Evolutionary conservation across 2,797 vertebrate genomes (phyloP).

Genomic region (Lutjanus campechanus): DNA sequence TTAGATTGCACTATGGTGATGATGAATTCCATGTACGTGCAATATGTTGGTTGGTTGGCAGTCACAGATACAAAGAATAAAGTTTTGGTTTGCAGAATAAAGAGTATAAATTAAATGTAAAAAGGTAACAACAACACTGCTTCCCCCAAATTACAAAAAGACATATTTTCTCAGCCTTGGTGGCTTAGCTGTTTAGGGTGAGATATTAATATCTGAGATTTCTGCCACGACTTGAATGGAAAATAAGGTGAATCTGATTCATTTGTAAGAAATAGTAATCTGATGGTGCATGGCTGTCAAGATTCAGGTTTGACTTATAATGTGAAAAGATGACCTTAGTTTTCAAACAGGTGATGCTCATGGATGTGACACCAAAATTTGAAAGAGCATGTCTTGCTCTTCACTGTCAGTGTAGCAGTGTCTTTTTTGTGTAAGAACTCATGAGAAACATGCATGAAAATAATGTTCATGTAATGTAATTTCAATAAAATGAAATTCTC

Average conservation of each 20-base stretch:
- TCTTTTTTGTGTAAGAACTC: not conserved
- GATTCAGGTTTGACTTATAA: not conserved
- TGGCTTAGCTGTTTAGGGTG: not conserved
- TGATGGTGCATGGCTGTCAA: not conserved
- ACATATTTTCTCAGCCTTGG: not conserved
- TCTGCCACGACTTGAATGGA: too few relatives aligned
- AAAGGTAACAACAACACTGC: too few relatives aligned
- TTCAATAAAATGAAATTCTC: too few relatives aligned
- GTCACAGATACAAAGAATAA: not conserved
- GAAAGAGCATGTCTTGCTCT: not conserved
- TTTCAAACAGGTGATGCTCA: too few relatives aligned
- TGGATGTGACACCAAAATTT: not conserved
- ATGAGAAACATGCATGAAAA: not conserved
- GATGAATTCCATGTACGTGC: too few relatives aligned
- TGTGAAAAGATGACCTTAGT: not conserved
- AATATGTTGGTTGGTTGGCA: not conserved
- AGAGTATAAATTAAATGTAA: not conserved
- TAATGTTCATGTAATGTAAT: not conserved
- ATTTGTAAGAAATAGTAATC: not conserved
- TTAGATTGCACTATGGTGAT: too few relatives aligned
- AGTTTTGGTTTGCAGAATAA: not conserved
- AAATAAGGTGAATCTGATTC: not conserved
- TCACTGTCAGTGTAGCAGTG: not conserved
- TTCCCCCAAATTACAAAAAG: not conserved
- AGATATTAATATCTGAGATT: too few relatives aligned